A percentile compares a stretch with the other conserved stretches of the same genome.
phyloP scores from a whole-genome alignment of 2,888 invertebrate species.

The Amaurobius ferox region DNA sequence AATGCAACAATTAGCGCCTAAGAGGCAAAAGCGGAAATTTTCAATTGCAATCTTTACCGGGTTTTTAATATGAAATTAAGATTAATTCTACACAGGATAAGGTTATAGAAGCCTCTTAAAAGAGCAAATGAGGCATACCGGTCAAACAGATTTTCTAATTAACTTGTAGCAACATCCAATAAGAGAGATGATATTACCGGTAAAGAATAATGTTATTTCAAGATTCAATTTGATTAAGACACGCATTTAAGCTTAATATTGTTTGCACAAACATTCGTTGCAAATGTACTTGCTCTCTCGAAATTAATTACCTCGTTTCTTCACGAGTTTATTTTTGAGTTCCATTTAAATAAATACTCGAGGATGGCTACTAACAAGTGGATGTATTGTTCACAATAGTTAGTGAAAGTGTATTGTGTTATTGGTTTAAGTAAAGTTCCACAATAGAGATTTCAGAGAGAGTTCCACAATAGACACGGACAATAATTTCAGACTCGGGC shows the following conservation, averaged over 20 bases:
- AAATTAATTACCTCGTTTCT: constrained; percentile 56
- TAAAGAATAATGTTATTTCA: constrained; percentile 28
- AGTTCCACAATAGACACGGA: too few relatives aligned
- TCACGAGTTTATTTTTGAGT: constrained; percentile 9
- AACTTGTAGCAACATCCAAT: constrained; percentile 33
- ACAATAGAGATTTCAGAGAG: too few relatives aligned
- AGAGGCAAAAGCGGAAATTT: constrained; percentile 2
- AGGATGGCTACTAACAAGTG: too few relatives aligned
- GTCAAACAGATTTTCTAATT: constrained; percentile 35
- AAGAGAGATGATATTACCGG: constrained; percentile 19
- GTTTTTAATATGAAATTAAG: constrained; percentile 27
- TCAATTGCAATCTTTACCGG: neutral
- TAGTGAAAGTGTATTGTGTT: too few relatives aligned
- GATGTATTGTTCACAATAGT: too few relatives aligned
- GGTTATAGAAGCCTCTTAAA: constrained; percentile 22
- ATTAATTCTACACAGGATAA: constrained; percentile 16
- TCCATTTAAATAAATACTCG: constrained; percentile 3
- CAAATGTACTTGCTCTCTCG: neutral
- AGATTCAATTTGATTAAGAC: constrained; percentile 23
- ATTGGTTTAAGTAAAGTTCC: too few relatives aligned
- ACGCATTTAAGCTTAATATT: constrained; percentile 34
- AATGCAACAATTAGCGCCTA: constrained; percentile 6
- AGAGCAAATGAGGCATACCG: constrained; percentile 13
- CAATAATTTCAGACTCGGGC: too few relatives aligned
- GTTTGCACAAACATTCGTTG: constrained; percentile 53